phyloP scores from a whole-genome alignment of 2,113 vertebrate species.

The Talpa occidentalis region DNA sequence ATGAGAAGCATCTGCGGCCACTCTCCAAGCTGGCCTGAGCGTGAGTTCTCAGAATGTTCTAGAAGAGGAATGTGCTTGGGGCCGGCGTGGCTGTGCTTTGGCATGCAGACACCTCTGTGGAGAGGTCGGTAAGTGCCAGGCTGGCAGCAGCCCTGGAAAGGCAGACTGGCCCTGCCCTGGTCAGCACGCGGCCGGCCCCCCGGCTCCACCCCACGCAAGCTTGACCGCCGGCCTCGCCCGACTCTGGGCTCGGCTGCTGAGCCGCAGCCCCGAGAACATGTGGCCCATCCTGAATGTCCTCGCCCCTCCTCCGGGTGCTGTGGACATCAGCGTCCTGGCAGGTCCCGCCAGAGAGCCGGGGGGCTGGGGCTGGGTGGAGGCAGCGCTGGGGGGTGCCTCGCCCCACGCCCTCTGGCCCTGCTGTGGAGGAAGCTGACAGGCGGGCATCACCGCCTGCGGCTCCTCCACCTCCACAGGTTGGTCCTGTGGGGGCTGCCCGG shows the following conservation, averaged over 20 bases:
- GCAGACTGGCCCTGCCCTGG: not conserved
- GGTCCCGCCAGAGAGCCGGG: no score
- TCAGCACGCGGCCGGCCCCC: not conserved
- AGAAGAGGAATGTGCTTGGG: conserved; percentile 72
- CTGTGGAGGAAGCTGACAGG: no score
- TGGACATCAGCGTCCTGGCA: not conserved
- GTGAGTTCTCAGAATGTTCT: conserved; percentile 82
- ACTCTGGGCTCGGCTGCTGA: no score
- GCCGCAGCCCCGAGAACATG: no score
- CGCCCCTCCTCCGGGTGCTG: not conserved
- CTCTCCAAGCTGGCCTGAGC: conserved; percentile 77
- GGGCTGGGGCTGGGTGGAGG: not conserved
- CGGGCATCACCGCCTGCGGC: no score
- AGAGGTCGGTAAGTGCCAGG: conserved; percentile 41
- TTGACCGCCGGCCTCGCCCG: not conserved
- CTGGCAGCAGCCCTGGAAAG: not conserved
- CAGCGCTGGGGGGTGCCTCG: no score
- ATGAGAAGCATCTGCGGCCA: conserved; percentile 82
- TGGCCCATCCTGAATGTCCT: no score
- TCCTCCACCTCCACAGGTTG: no score
- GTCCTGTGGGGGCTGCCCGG: no score
- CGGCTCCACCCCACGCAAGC: not conserved
- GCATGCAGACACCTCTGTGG: conserved; percentile 29
- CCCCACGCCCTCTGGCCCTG: no score
- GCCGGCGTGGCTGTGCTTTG: conserved; percentile 67